Conservation (phyloP, 2,113 vertebrate genomes). For the Atherinomorus stipes region DNA sequence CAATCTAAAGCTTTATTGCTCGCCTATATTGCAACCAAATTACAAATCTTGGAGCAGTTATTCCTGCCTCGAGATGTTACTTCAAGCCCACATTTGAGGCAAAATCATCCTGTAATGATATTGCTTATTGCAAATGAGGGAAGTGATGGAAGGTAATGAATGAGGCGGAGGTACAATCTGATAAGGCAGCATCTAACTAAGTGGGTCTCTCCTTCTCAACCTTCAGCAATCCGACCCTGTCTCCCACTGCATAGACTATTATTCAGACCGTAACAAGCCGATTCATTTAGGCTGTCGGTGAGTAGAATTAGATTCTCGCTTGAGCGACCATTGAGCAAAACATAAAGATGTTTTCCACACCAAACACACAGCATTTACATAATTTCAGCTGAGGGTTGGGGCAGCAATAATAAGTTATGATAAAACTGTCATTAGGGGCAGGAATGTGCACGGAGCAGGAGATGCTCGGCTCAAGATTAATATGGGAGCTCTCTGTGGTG, state of each 20-base stretch:
- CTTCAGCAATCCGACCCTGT: slow-evolving; percentile 66
- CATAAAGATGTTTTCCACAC: slow-evolving; percentile 73
- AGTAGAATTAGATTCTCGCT: slow-evolving; percentile 81
- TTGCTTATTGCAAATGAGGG: slow-evolving; percentile 72
- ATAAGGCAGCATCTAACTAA: slow-evolving; percentile 73
- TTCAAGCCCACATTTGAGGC: slow-evolving; percentile 58
- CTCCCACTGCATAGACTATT: slow-evolving; percentile 60
- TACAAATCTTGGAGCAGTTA: slow-evolving; percentile 63
- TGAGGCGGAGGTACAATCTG: slow-evolving; percentile 70
- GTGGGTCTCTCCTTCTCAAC: slow-evolving; percentile 76
- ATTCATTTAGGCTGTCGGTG: slow-evolving; percentile 79
- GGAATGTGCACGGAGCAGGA: slow-evolving; percentile 52
- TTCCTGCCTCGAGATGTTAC: slow-evolving; percentile 61
- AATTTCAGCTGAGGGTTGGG: slow-evolving; percentile 73
- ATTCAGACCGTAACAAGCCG: slow-evolving; percentile 79
- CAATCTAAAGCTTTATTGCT: slow-evolving; percentile 68
- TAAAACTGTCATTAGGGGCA: slow-evolving; percentile 81
- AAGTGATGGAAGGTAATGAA: slow-evolving; percentile 76
- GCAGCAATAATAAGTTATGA: slow-evolving; percentile 81
- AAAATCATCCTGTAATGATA: slow-evolving; percentile 75
- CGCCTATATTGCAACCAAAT: slow-evolving; percentile 66
- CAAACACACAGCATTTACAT: slow-evolving; percentile 78
- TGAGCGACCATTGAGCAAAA: slow-evolving; percentile 73
- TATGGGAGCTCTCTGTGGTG: slow-evolving; percentile 64
- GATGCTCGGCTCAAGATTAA: slow-evolving; percentile 67